phyloP scores from a whole-genome alignment of 2,113 vertebrate species.

The Microtus oregoni region DNA sequence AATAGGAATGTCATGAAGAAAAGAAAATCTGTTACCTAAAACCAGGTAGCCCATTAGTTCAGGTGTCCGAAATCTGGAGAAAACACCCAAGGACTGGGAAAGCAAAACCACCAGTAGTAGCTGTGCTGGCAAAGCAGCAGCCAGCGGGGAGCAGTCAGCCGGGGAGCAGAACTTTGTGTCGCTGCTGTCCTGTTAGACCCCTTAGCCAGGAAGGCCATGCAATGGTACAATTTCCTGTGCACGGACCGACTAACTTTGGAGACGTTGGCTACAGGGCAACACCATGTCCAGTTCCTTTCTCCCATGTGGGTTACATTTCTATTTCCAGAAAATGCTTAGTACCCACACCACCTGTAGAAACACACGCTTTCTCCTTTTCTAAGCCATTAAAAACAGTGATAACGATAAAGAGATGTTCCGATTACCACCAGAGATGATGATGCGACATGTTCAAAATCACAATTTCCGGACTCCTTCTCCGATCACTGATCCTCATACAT shows the following conservation, averaged over 20 bases:
- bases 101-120: neutral
- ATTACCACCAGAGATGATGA: neutral
- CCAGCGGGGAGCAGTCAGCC: neutral
- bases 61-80: neutral
- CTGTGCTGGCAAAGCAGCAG: slow-evolving; percentile 7
- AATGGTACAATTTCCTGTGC: slow-evolving; percentile 29
- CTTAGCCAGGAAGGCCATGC: neutral
- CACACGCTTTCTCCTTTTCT: neutral
- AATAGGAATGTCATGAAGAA: slow-evolving; percentile 30
- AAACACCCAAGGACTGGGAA: neutral
- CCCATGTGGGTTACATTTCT: neutral
- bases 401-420: neutral
- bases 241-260: neutral
- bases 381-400: neutral
- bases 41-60: neutral
- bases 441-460: neutral
- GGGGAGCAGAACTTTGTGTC: neutral
- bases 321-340: slow-evolving; percentile 1
- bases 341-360: neutral
- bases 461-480: neutral
- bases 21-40: slow-evolving; percentile 29
- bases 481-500: neutral
- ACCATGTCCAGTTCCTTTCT: neutral
- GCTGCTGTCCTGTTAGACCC: slow-evolving; percentile 46
- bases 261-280: neutral